A percentile compares a stretch with the other conserved stretches of the same genome.
Conservation (phyloP, 1,140 invertebrate species). For the Steinernema khuongi region DNA sequence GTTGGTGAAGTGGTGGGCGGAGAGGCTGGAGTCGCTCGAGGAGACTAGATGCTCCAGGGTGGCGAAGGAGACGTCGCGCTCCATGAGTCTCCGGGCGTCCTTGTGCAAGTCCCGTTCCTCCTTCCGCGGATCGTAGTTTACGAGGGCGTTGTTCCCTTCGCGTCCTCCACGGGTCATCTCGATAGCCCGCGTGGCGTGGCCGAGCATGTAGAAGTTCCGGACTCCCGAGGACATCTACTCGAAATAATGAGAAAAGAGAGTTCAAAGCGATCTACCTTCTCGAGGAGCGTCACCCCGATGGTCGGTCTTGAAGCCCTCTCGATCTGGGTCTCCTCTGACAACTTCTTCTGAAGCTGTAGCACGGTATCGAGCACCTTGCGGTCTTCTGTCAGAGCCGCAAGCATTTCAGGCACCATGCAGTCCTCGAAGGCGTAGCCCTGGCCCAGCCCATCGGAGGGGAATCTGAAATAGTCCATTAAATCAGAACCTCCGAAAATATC, state of each 20-base stretch:
- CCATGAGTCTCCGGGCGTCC: conserved; percentile 26
- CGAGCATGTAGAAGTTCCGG: conserved; percentile 60
- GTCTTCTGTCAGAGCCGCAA: conserved; percentile 12
- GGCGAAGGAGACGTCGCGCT: conserved; percentile 38
- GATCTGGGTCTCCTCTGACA: conserved; percentile 19
- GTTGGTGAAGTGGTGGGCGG: conserved; percentile 40
- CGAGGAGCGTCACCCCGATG: conserved; percentile 21
- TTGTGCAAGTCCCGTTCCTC: conserved; percentile 10
- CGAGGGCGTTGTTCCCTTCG: conserved; percentile 63
- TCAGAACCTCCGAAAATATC: not conserved
- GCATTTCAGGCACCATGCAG: not conserved
- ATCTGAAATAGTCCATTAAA: not conserved
- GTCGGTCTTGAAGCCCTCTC: conserved; percentile 15
- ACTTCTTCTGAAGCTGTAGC: conserved; percentile 14
- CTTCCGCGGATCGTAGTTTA: conserved; percentile 56
- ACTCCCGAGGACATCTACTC: conserved; percentile 43
- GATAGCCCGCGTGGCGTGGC: conserved; percentile 56
- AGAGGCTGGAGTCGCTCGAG: conserved; percentile 41
- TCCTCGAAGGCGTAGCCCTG: not conserved
- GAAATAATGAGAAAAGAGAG: conserved; percentile 13
- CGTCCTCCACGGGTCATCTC: conserved; percentile 59
- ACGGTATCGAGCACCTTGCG: conserved; percentile 19
- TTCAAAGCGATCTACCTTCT: not conserved
- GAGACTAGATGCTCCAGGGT: conserved; percentile 43
- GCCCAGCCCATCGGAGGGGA: conserved; percentile 21